Conservation (phyloP, 2,797 vertebrate genomes). For the Gallirallus australis region DNA sequence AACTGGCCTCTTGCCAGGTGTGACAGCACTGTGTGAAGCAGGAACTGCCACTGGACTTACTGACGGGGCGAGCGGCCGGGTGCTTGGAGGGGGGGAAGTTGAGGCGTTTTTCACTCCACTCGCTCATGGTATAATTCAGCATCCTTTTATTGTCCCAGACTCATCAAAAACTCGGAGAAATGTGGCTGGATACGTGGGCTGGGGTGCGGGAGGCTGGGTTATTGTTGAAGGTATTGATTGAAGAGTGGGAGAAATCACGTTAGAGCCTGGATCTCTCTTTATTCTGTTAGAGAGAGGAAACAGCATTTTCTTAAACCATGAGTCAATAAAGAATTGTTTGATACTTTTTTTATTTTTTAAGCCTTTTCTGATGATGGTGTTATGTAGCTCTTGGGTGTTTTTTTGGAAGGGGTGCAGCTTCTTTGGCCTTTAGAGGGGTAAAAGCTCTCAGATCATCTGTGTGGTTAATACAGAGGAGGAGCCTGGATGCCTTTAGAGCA, state of each 20-base stretch:
- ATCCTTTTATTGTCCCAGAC: background rate
- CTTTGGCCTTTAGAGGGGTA: background rate
- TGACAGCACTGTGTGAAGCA: rapidly evolving
- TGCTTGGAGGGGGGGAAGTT: background rate
- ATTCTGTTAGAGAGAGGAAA: background rate
- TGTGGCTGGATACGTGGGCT: background rate
- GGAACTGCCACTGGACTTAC: background rate
- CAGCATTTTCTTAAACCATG: conserved; percentile 8
- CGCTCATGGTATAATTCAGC: background rate
- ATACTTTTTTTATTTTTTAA: background rate
- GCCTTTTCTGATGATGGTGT: background rate
- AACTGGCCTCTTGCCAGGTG: background rate
- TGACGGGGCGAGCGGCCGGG: background rate
- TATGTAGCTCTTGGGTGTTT: background rate
- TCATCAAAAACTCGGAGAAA: background rate
- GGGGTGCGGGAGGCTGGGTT: background rate
- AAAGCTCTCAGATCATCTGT: background rate
- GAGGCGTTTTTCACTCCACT: background rate
- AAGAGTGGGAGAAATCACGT: conserved; percentile 16
- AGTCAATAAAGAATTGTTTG: conserved; percentile 4
- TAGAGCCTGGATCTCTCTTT: background rate
- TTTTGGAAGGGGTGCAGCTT: background rate
- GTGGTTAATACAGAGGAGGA: background rate
- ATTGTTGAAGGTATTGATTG: conserved; percentile 14
- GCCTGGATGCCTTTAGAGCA: background rate